A percentile compares a stretch with the other conserved stretches of the same genome.
Conservation (phyloP, 2,888 invertebrate species). For the Oscheius sp. region DNA sequence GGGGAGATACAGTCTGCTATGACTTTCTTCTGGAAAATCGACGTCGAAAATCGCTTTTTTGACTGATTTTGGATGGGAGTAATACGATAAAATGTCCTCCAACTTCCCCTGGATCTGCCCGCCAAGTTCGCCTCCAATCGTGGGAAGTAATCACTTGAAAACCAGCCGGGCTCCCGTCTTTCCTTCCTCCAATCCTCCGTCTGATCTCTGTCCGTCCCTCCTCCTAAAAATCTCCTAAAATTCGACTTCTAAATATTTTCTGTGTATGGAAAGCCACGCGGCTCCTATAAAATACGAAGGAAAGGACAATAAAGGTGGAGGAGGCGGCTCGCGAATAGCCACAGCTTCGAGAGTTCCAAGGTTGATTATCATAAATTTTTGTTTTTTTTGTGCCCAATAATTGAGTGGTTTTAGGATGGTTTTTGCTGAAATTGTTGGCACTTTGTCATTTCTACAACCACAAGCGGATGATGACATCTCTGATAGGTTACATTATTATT, state of each 20-base stretch:
- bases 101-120: background rate
- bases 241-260: background rate
- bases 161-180: background rate
- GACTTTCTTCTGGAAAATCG: no score
- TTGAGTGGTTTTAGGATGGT: constrained; percentile 64
- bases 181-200: background rate
- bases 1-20: no score
- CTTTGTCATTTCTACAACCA: constrained; percentile 70
- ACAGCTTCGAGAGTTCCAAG: constrained; percentile 47
- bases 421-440: constrained; percentile 72
- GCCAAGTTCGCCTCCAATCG: background rate
- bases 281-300: constrained; percentile 35
- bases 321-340: constrained; percentile 46
- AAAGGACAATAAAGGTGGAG: constrained; percentile 35
- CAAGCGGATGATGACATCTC: constrained; percentile 72
- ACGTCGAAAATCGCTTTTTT: no score
- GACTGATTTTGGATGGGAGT: background rate
- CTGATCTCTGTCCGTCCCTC: background rate
- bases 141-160: constrained; percentile 18
- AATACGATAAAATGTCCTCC: no score
- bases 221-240: background rate
- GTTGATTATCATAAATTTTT: constrained; percentile 24
- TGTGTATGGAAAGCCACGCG: constrained; percentile 27
- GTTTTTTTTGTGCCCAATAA: no score
- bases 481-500: constrained; percentile 76